Conservation (phyloP, 2,797 vertebrate genomes). For the Pseudomugil tenellus region DNA sequence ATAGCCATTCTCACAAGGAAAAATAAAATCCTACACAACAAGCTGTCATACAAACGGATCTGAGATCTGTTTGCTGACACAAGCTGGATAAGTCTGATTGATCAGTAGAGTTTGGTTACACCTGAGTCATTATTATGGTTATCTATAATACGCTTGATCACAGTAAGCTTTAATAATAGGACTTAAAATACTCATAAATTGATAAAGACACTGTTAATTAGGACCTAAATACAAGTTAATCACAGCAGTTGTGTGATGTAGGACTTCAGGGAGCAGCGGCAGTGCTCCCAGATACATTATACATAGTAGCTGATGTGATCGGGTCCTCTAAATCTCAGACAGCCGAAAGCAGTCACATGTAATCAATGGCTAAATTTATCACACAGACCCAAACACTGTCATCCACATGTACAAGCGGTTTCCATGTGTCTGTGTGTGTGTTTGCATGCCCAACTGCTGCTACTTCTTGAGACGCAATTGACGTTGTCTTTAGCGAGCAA, state of each 20-base stretch:
- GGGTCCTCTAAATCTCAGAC: conserved; percentile 61
- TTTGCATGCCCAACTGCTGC: conserved; percentile 35
- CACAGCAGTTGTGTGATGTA: not conserved
- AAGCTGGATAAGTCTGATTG: conserved; percentile 1
- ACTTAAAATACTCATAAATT: not conserved
- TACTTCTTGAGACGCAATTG: conserved; percentile 60
- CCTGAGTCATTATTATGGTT: not conserved
- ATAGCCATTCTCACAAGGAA: conserved; percentile 14
- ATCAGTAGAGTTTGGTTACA: not conserved
- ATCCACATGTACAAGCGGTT: conserved; percentile 16
- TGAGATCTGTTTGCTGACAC: conserved; percentile 32
- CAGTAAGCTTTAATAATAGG: not conserved
- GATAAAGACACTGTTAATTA: not conserved
- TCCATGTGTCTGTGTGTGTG: conserved; percentile 15
- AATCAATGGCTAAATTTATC: conserved; percentile 72
- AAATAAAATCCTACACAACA: conserved; percentile 15
- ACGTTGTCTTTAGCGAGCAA: conserved; percentile 75
- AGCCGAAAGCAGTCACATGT: conserved; percentile 68
- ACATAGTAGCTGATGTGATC: conserved; percentile 46
- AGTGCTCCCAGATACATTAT: conserved; percentile 24
- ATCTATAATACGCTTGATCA: conserved; percentile 3
- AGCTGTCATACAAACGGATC: conserved; percentile 17
- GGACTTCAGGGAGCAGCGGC: conserved; percentile 6
- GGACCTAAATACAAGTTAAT: conserved; percentile 1
- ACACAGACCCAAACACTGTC: conserved; percentile 48